These are phyloP conservation scores for Anoura caudifer DNA, from an alignment of 2,113 vertebrate genomes.

Conservation along the genomic window DNA sequence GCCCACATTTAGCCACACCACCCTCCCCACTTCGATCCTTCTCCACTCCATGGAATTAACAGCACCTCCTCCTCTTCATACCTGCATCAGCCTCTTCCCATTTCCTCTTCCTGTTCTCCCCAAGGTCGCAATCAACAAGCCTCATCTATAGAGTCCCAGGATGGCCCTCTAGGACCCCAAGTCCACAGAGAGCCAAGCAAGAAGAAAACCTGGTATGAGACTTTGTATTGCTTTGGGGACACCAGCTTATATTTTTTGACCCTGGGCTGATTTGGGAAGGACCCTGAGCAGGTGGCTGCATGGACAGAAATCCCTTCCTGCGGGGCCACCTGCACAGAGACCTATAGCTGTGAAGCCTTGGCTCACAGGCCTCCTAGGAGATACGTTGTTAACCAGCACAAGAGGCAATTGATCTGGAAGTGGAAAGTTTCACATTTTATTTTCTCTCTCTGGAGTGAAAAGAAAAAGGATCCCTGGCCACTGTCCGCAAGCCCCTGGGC, in stretches of 20 bases:
- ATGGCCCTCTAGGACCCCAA: neutral
- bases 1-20: neutral
- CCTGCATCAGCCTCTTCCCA: neutral
- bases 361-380: neutral
- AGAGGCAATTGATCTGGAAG: neutral
- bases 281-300: neutral
- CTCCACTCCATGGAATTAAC: neutral
- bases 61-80: neutral
- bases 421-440: neutral
- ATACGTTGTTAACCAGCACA: neutral
- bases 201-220: neutral
- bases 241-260: neutral
- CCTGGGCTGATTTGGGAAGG: neutral
- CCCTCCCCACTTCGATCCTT: neutral
- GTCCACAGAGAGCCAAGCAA: neutral
- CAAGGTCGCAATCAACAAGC: neutral
- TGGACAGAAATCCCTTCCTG: neutral
- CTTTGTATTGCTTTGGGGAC: neutral
- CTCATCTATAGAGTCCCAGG: neutral
- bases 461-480: constrained; percentile 32
- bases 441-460: constrained; percentile 17
- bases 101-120: neutral
- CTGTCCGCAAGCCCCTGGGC: neutral
- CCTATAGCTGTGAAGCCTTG: neutral
- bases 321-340: neutral